phyloP scores from a whole-genome alignment of 1,140 invertebrate species.

The Drosophila mauritiana region DNA sequence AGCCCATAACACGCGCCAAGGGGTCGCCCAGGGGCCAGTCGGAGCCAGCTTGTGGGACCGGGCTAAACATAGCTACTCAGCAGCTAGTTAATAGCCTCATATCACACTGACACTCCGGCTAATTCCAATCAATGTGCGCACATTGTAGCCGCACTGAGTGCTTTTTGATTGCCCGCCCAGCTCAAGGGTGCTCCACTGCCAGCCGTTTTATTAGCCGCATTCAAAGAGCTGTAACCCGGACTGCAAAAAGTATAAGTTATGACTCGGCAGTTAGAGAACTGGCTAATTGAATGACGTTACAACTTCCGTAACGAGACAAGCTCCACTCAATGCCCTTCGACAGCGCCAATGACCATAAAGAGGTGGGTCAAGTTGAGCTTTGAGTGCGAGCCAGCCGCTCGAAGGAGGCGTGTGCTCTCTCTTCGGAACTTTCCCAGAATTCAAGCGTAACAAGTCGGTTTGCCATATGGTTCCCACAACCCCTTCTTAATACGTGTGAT shows the following conservation, averaged over 20 bases:
- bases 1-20: conserved; percentile 8
- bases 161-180: conserved; percentile 59
- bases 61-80: conserved; percentile 22
- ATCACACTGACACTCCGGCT: conserved; percentile 24
- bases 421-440: conserved; percentile 35
- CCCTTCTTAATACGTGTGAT: neutral
- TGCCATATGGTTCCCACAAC: conserved; percentile 21
- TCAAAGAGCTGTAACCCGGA: conserved; percentile 40
- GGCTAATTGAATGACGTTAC: conserved; percentile 58
- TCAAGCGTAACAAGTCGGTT: conserved; percentile 22
- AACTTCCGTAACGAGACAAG: conserved; percentile 52
- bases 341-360: conserved; percentile 27
- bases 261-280: conserved; percentile 25
- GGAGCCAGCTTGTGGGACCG: conserved; percentile 53
- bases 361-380: conserved; percentile 27
- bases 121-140: conserved; percentile 47
- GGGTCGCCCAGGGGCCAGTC: conserved; percentile 58
- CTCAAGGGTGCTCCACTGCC: conserved; percentile 57
- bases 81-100: conserved; percentile 21
- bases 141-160: conserved; percentile 29
- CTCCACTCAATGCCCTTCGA: conserved; percentile 29
- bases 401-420: conserved; percentile 2
- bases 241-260: conserved; percentile 19
- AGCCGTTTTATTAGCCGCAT: conserved; percentile 42
- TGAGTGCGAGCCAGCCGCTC: conserved; percentile 12